These are phyloP conservation scores for Chelonus formosanus DNA, from an alignment of 2,888 invertebrate genomes.

Conservation along the genomic window DNA sequence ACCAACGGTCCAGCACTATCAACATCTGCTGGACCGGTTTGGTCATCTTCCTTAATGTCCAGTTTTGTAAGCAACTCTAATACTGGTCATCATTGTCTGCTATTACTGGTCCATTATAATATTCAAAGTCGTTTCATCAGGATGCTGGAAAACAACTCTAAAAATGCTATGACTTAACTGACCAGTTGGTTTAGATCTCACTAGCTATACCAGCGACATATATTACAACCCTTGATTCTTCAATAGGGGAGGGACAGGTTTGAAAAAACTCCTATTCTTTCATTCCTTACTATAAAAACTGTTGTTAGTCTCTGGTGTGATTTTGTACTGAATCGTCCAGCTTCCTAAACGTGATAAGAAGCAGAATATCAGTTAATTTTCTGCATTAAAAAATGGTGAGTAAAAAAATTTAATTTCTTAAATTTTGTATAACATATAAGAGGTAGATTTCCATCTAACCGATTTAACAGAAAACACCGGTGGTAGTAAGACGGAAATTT, in stretches of 20 bases:
- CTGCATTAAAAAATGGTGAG: too few relatives aligned
- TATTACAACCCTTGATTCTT: slow-evolving; percentile 41
- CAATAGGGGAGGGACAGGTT: slow-evolving; percentile 53
- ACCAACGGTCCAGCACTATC: slow-evolving; percentile 45
- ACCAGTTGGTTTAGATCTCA: slow-evolving; percentile 53
- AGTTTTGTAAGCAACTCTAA: slow-evolving; percentile 47
- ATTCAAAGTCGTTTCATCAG: slow-evolving; percentile 45
- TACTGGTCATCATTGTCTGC: slow-evolving; percentile 48
- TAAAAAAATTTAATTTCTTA: too few relatives aligned
- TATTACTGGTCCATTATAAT: slow-evolving; percentile 57
- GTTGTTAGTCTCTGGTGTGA: slow-evolving; percentile 42
- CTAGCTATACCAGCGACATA: slow-evolving; percentile 33
- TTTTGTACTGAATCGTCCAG: slow-evolving; percentile 32
- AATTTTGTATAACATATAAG: too few relatives aligned
- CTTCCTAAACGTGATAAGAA: too few relatives aligned
- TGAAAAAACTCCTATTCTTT: slow-evolving; percentile 26
- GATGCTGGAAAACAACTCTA: slow-evolving; percentile 54
- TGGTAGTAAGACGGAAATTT: slow-evolving; percentile 31
- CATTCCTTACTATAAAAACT: not conserved
- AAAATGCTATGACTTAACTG: slow-evolving; percentile 35
- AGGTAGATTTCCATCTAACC: slow-evolving; percentile 44
- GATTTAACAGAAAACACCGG: slow-evolving; percentile 35
- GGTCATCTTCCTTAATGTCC: slow-evolving; percentile 59
- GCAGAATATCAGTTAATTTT: too few relatives aligned
- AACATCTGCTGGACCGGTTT: slow-evolving; percentile 63